A percentile compares a stretch with the other conserved stretches of the same genome.
These are phyloP conservation scores for Sporophila hypoxantha DNA, from an alignment of 2,113 vertebrate species.

Conservation along the genomic window DNA sequence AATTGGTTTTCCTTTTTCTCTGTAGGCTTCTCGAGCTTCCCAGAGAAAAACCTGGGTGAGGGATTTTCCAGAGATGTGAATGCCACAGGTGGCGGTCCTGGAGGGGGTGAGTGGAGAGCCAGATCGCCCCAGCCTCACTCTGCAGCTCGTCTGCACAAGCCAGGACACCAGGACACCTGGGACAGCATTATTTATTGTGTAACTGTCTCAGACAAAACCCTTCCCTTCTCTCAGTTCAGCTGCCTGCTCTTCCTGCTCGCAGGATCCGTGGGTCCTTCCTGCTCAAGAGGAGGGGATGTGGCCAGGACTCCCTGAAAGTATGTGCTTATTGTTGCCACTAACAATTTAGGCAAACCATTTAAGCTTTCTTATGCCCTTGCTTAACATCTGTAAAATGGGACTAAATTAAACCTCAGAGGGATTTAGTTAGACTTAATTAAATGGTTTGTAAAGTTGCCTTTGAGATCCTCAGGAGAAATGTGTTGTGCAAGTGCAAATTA, in stretches of 20 bases:
- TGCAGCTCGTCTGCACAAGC: no score
- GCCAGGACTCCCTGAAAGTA: background rate
- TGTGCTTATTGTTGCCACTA: slow-evolving; percentile 29
- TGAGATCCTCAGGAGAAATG: slow-evolving; percentile 59
- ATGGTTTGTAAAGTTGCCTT: slow-evolving; percentile 60
- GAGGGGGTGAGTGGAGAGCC: background rate
- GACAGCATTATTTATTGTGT: fast-evolving
- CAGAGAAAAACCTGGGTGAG: no score
- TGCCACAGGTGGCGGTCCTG: no score
- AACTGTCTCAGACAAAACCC: background rate
- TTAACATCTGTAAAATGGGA: slow-evolving; percentile 63
- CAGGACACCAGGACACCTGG: background rate
- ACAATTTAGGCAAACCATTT: slow-evolving; percentile 55
- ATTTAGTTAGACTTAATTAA: slow-evolving; percentile 60
- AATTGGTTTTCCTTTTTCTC: no score
- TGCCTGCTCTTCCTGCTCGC: background rate
- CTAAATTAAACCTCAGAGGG: slow-evolving; percentile 56
- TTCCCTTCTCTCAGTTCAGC: background rate
- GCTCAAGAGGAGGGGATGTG: background rate
- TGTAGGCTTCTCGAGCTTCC: no score
- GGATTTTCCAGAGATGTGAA: no score
- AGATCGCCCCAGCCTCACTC: background rate
- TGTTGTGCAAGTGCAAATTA: slow-evolving; percentile 58
- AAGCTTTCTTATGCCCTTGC: slow-evolving; percentile 59
- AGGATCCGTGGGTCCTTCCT: background rate